These are phyloP conservation scores for Arion vulgaris DNA, from an alignment of 1,140 invertebrate species.

Conservation along the genomic window DNA sequence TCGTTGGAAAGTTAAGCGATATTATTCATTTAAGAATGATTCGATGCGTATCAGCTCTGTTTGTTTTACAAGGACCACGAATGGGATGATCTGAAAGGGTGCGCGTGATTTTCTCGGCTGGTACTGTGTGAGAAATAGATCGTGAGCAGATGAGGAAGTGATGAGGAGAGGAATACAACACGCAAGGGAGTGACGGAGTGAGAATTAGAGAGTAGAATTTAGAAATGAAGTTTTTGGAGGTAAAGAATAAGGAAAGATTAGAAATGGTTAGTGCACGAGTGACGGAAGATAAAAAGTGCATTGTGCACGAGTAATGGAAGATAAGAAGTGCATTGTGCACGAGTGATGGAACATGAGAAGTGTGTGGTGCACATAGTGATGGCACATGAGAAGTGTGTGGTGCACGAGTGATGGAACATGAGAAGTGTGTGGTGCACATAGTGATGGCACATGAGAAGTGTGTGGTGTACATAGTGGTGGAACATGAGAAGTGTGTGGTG, in stretches of 20 bases:
- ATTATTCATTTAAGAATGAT: slow-evolving; percentile 1
- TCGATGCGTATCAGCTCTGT: background rate
- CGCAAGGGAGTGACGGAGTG: background rate
- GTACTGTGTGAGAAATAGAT: background rate
- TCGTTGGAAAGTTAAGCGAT: slow-evolving; percentile 2
- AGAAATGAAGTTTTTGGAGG: too few species aligned
- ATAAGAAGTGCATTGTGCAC: too few species aligned
- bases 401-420: background rate
- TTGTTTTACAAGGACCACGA: background rate
- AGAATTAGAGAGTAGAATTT: too few species aligned
- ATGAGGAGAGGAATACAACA: background rate
- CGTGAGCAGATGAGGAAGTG: background rate
- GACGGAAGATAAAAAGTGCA: too few species aligned
- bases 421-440: too few species aligned
- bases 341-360: background rate
- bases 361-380: background rate
- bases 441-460: too few species aligned
- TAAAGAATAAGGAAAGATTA: too few species aligned
- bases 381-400: background rate
- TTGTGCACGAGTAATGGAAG: too few species aligned
- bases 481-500: too few species aligned
- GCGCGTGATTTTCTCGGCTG: background rate
- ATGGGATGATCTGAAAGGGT: background rate
- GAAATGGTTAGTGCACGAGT: too few species aligned
- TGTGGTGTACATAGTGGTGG: too few species aligned